These are phyloP conservation scores for Centruroides vittatus DNA, from an alignment of 1,140 invertebrate genomes.

Conservation along the genomic window DNA sequence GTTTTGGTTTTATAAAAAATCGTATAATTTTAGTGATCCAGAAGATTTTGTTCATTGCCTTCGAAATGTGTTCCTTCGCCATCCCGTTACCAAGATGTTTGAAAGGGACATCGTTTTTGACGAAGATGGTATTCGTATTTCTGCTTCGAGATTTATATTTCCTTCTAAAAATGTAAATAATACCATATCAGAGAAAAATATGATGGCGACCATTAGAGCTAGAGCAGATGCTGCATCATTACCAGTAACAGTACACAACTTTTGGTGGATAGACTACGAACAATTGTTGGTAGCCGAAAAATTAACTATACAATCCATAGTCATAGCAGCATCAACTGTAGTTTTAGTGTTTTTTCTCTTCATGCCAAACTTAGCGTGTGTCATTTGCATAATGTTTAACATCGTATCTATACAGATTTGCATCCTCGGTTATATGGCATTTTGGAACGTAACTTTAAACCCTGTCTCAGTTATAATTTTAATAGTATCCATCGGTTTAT, in stretches of 20 bases:
- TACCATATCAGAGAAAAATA: too few relatives aligned
- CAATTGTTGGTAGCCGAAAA: conserved; percentile 83
- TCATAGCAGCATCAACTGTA: conserved; percentile 85
- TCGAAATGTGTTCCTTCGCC: conserved; percentile 46
- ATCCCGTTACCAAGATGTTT: conserved; percentile 33
- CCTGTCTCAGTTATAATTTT: conserved; percentile 97
- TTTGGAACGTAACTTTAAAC: conserved; percentile 87
- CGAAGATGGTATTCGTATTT: too few relatives aligned
- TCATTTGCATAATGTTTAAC: conserved; percentile 84
- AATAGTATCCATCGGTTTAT: conserved; percentile 97
- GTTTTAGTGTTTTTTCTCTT: conserved; percentile 89
- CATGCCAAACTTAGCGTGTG: conserved; percentile 83
- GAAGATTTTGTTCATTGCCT: conserved; percentile 55
- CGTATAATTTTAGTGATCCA: conserved; percentile 58
- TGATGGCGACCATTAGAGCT: conserved; percentile 41
- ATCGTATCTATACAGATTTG: conserved; percentile 88
- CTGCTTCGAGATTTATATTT: too few relatives aligned
- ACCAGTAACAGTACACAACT: conserved; percentile 80
- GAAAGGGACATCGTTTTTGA: too few relatives aligned
- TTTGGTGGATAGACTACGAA: conserved; percentile 88
- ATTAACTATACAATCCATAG: conserved; percentile 80
- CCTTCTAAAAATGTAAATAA: too few relatives aligned
- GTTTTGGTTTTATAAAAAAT: conserved; percentile 41
- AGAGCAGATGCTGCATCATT: conserved; percentile 60
- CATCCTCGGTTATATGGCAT: conserved; percentile 87